phyloP scores from a whole-genome alignment of 2,888 invertebrate species.

The Amiota mariae region DNA sequence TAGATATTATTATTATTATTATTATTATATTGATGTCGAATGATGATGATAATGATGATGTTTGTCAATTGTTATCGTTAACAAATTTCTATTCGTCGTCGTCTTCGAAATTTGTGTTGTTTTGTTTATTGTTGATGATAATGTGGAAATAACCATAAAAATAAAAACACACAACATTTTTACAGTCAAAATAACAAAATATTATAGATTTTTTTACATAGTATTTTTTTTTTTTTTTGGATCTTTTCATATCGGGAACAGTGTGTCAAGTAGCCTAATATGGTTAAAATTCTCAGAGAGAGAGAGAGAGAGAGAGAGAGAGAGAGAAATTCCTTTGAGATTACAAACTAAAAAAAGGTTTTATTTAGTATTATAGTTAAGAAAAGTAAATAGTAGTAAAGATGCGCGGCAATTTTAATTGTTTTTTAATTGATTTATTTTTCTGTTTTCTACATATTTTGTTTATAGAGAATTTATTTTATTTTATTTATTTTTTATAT shows the following conservation, averaged over 20 bases:
- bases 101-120: too few species aligned
- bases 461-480: constrained; percentile 7
- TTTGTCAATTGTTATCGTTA: constrained; percentile 60
- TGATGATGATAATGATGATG: constrained; percentile 44
- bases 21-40: background rate
- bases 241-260: too few species aligned
- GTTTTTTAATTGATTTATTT: constrained; percentile 5
- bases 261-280: background rate
- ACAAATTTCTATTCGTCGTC: constrained; percentile 57
- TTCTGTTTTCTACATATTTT: background rate
- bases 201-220: constrained; percentile 1
- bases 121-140: constrained; percentile 29
- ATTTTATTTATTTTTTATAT: constrained; percentile 33
- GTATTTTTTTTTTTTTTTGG: too few species aligned
- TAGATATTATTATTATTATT: background rate
- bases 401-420: background rate
- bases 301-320: too few species aligned
- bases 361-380: too few species aligned
- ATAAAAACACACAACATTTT: background rate
- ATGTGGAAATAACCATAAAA: constrained; percentile 46
- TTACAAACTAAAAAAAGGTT: too few species aligned
- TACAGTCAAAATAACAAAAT: background rate
- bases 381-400: too few species aligned
- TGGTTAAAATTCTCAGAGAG: background rate
- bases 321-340: too few species aligned